Percentiles rank a stretch among this genome's conserved stretches.
These are phyloP conservation scores for Itoplectis maculator DNA, from an alignment of 2,888 invertebrate genomes.

Conservation along the genomic window DNA sequence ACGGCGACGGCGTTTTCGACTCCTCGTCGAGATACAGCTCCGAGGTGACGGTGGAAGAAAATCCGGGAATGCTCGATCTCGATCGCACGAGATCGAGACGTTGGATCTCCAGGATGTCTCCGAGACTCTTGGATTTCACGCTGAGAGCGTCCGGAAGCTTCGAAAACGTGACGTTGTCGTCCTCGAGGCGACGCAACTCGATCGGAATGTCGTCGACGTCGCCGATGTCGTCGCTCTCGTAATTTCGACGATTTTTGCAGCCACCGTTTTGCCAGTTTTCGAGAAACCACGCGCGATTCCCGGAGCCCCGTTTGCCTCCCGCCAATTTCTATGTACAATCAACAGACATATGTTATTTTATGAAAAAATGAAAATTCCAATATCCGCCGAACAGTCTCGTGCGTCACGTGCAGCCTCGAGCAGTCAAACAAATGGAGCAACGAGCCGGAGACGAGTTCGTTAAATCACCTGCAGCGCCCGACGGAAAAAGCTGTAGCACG, in stretches of 20 bases:
- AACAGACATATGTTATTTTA: neutral
- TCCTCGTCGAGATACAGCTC: constrained; percentile 74
- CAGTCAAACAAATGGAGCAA: neutral
- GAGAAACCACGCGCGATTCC: constrained; percentile 90
- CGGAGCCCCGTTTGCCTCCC: constrained; percentile 88
- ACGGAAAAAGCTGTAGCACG: constrained; percentile 96
- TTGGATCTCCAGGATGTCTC: constrained; percentile 92
- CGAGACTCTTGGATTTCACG: constrained; percentile 93
- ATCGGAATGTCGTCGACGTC: constrained; percentile 93
- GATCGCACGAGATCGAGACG: constrained; percentile 90
- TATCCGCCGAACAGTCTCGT: constrained; percentile 9
- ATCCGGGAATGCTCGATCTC: constrained; percentile 91
- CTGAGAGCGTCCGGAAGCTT: constrained; percentile 80
- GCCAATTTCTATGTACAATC: constrained; percentile 89
- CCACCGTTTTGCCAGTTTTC: constrained; percentile 89
- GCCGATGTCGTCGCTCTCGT: constrained; percentile 85
- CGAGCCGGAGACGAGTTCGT: neutral
- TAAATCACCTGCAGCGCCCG: constrained; percentile 90
- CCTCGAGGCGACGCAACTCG: constrained; percentile 93
- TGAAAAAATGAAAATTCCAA: too few species aligned
- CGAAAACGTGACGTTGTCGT: constrained; percentile 84
- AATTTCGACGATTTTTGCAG: constrained; percentile 67
- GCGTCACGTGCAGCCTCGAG: neutral
- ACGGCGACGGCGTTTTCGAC: constrained; percentile 70
- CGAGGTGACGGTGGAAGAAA: constrained; percentile 82